phyloP scores from a whole-genome alignment of 2,888 invertebrate species.

The Drosophila nr. fundita region DNA sequence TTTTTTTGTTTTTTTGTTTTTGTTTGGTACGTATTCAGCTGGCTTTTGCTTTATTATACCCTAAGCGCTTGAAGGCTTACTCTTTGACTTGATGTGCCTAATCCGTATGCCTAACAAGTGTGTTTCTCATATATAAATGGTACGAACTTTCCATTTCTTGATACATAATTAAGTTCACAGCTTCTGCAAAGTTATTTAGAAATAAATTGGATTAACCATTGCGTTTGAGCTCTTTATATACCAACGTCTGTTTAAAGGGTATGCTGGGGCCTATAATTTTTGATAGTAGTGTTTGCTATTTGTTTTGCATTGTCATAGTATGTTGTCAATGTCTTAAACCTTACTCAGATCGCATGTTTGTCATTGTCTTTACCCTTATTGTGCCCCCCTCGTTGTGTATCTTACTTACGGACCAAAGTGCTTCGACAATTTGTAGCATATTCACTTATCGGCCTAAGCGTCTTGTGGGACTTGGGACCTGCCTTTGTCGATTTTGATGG shows the following conservation, averaged over 20 bases:
- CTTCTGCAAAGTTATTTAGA: slow-evolving; percentile 1
- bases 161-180: slow-evolving; percentile 7
- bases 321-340: slow-evolving; percentile 49
- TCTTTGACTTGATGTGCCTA: slow-evolving; percentile 24
- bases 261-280: slow-evolving; percentile 2
- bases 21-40: slow-evolving; percentile 38
- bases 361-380: slow-evolving; percentile 23
- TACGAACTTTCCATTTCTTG: background rate
- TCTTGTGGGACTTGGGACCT: slow-evolving; percentile 11
- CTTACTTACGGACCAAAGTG: slow-evolving; percentile 14
- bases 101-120: slow-evolving; percentile 23
- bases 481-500: slow-evolving; percentile 70
- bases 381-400: slow-evolving; percentile 13
- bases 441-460: slow-evolving; percentile 62
- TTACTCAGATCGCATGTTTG: slow-evolving; percentile 23
- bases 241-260: slow-evolving; percentile 12
- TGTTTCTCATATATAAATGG: slow-evolving; percentile 7
- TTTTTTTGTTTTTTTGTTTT: slow-evolving; percentile 5
- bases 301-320: slow-evolving; percentile 59
- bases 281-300: background rate
- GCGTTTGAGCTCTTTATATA: slow-evolving; percentile 1
- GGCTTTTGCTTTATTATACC: slow-evolving; percentile 45
- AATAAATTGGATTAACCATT: slow-evolving; percentile 3
- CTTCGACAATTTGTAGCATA: slow-evolving; percentile 68
- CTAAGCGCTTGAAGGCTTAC: slow-evolving; percentile 40